phyloP scores from a whole-genome alignment of 2,113 vertebrate genomes.

The Lichenostomus cassidix region DNA sequence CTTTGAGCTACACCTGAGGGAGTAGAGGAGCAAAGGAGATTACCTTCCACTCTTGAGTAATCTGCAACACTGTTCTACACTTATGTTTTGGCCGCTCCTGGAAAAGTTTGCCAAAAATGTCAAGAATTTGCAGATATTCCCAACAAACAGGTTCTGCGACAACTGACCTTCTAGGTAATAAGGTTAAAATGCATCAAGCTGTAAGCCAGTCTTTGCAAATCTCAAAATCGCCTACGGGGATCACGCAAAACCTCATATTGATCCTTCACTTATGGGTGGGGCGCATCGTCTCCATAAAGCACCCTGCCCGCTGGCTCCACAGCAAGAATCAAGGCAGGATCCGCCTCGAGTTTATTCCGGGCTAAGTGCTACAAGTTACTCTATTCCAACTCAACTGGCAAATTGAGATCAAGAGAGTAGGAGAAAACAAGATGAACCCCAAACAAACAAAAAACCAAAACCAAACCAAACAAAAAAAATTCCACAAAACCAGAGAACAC shows the following conservation, averaged over 20 bases:
- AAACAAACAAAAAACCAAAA: background rate
- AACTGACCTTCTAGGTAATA: background rate
- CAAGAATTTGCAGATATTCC: slow-evolving; percentile 28
- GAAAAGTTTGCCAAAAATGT: slow-evolving; percentile 12
- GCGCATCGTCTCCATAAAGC: background rate
- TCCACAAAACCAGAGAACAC: background rate
- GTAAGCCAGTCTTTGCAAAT: background rate
- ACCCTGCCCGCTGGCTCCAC: background rate
- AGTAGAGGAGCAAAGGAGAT: background rate
- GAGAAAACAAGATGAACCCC: background rate
- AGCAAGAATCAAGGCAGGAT: background rate
- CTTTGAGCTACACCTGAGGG: background rate
- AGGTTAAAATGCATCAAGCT: background rate
- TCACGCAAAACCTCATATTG: background rate
- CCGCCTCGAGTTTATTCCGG: background rate
- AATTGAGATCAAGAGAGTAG: background rate
- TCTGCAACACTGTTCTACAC: background rate
- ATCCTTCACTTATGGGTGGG: slow-evolving; percentile 6
- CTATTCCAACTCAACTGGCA: background rate
- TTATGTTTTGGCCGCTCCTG: background rate
- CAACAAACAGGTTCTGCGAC: slow-evolving; percentile 29
- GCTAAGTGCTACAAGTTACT: background rate
- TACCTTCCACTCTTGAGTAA: background rate
- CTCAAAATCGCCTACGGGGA: background rate
- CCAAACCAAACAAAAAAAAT: background rate